Percentiles rank a stretch among this genome's conserved stretches.
Conservation (phyloP, 2,797 vertebrate genomes). For the Sparidentex hasta region DNA sequence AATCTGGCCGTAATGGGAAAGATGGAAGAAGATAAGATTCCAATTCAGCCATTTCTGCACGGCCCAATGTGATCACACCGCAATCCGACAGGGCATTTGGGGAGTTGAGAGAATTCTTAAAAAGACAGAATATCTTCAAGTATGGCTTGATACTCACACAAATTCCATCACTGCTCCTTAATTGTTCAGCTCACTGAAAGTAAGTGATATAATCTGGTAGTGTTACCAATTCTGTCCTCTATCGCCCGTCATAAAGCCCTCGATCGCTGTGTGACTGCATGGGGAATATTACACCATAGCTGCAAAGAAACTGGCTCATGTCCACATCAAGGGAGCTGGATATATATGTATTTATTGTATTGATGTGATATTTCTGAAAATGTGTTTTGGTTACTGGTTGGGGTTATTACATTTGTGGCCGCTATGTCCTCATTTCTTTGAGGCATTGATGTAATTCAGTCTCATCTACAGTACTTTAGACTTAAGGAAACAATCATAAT, state of each 20-base stretch:
- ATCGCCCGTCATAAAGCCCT: conserved; percentile 47
- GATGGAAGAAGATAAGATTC: conserved; percentile 87
- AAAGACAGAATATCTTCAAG: conserved; percentile 81
- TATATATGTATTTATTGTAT: not conserved
- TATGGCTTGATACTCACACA: conserved; percentile 73
- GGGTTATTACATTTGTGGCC: not conserved
- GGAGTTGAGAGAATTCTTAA: conserved; percentile 82
- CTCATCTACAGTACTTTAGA: not conserved
- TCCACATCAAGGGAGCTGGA: not conserved
- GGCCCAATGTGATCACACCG: conserved; percentile 82
- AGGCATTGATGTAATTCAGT: conserved; percentile 10
- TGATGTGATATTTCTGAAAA: not conserved
- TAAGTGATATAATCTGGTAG: conserved; percentile 72
- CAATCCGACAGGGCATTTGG: conserved; percentile 79
- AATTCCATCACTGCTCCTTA: conserved; percentile 78
- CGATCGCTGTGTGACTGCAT: conserved; percentile 26
- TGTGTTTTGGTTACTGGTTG: not conserved
- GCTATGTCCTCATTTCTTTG: not conserved
- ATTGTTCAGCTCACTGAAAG: conserved; percentile 77
- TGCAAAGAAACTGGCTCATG: conserved; percentile 19
- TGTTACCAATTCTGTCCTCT: conserved; percentile 52
- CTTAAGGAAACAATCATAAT: not conserved
- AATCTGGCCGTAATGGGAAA: conserved; percentile 85
- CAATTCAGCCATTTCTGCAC: conserved; percentile 83
- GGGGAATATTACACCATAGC: conserved; percentile 31